These are phyloP conservation scores for Hydrochoerus hydrochaeris DNA, from an alignment of 2,113 vertebrate species.

Conservation along the genomic window DNA sequence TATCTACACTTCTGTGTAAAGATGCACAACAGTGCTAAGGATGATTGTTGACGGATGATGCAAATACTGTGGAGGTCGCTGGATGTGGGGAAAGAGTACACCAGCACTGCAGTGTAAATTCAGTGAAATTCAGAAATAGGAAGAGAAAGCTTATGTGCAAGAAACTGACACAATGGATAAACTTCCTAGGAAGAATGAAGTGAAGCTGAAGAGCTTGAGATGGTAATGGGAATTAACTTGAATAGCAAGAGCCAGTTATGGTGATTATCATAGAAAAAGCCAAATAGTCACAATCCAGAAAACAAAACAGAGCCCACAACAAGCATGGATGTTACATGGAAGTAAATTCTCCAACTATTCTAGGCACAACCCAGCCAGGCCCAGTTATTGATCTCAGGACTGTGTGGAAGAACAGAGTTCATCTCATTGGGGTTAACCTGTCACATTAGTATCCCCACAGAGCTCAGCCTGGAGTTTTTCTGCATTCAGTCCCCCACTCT, in stretches of 20 bases:
- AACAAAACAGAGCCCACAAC: not conserved
- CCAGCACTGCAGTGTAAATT: not conserved
- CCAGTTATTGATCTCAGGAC: not conserved
- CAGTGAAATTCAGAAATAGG: not conserved
- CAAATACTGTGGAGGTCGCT: not conserved
- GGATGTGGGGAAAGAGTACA: not conserved
- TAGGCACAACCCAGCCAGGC: not conserved
- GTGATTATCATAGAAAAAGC: not conserved
- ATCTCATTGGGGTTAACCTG: not conserved
- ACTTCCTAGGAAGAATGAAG: not conserved
- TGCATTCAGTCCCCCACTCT: not conserved
- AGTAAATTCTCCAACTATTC: not conserved
- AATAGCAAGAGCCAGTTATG: not conserved
- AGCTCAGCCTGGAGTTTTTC: not conserved
- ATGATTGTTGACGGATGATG: not conserved
- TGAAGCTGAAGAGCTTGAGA: not conserved
- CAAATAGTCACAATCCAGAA: not conserved
- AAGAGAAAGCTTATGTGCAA: not conserved
- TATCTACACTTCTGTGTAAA: not conserved
- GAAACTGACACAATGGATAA: not conserved
- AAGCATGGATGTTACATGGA: not conserved
- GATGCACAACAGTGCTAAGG: not conserved
- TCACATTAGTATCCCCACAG: not conserved
- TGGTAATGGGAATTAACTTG: not conserved
- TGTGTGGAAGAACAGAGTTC: not conserved